phyloP scores from a whole-genome alignment of 2,797 vertebrate genomes.

The Phataginus tetradactyla region DNA sequence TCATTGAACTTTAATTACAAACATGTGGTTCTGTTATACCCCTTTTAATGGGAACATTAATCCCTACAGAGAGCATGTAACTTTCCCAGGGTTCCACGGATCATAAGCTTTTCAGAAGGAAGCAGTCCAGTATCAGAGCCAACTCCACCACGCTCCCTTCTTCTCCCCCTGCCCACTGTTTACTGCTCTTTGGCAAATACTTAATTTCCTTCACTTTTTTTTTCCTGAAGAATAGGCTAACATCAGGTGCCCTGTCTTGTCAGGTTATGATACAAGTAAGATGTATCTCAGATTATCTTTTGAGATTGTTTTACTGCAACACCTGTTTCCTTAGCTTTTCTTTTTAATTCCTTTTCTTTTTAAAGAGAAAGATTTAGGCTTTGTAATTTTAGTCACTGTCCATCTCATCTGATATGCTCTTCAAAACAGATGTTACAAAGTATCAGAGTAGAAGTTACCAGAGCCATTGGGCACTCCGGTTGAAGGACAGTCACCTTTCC shows the following conservation, averaged over 20 bases:
- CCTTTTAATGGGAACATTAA: neutral
- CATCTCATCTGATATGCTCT: neutral
- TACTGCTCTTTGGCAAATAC: neutral
- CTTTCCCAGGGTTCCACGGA: fast-evolving
- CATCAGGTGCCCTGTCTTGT: neutral
- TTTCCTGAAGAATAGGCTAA: neutral
- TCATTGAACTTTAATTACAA: neutral
- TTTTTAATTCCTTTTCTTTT: neutral
- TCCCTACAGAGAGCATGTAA: neutral
- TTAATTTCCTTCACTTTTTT: neutral
- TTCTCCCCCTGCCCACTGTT: neutral
- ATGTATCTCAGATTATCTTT: neutral
- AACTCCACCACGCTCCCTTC: fast-evolving
- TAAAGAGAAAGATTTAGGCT: neutral
- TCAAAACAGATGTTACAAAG: neutral
- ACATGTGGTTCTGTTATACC: neutral
- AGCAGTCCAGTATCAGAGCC: fast-evolving
- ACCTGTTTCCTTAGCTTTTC: neutral
- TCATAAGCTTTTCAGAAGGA: no score
- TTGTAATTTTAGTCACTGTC: neutral
- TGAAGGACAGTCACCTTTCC: neutral
- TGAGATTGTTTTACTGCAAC: neutral
- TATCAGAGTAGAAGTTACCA: fast-evolving
- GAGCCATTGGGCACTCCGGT: neutral
- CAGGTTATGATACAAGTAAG: neutral